Base-by-base conservation (phyloP, 1,140 invertebrate species). In the Thrips palmi region DNA sequence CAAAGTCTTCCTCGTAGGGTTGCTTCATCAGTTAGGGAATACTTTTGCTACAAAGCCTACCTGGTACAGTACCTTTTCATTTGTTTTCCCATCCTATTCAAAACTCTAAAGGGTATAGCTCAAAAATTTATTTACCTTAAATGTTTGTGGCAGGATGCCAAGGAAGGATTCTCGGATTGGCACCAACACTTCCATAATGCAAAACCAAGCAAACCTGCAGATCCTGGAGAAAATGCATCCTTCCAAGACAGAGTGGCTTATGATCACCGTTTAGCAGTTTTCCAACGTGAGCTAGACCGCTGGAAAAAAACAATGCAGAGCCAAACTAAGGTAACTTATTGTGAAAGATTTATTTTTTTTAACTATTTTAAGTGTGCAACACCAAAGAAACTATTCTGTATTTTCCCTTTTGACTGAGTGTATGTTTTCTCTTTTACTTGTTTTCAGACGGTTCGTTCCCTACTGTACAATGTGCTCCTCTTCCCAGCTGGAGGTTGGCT, bases 401-500 rank as follows among this genome's bases (percentile, higher is more conserved):
- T 32, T 8, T 32, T 32, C 15, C 7, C 30, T 8, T 11, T 8
- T 8, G 15, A 7, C 30, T 32, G 7, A 10, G 15, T 32, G 8
- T 32, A 10, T n/a, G n/a, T n/a, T n/a, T n/a, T 44, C 12, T 29
- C 17, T 27, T n/a, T 43, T 36, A 44, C 46, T 50, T 46, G 37
- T 39, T 54, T 53, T 38, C 45, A 73, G 77, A 67, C 63, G 42
- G 77, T 83, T 0, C 77, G 77, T 46, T 73, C 77, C 32, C 63
- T 79, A 20, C 60, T 96, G 1, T 88, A 83, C 57, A 91, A 92
- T 58, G 77, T 93, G 5, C 53, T 96, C 18, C 52, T 88, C 2
- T 93, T 93, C 52, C 78, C 85, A 25, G 77, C 85, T 46, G 79
- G 78, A 28, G 85, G 86, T 20, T 96, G 88, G 88, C 63, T 94